phyloP scores from a whole-genome alignment of 2,797 vertebrate species.

The Gobio occitaniae region DNA sequence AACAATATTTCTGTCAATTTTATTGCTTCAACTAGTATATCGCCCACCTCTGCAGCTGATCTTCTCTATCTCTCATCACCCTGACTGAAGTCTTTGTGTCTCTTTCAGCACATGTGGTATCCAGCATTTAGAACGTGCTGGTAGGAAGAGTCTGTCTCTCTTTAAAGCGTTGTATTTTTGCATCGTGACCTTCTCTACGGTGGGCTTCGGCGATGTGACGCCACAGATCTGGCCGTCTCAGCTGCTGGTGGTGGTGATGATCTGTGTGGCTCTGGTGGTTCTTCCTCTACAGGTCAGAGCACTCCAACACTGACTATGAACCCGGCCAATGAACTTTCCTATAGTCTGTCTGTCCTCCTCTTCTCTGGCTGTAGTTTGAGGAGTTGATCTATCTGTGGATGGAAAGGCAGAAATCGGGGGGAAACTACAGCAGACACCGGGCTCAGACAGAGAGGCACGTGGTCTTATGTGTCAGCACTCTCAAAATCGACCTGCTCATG shows the following conservation, averaged over 20 bases:
- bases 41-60: background rate
- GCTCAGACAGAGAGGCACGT: constrained; percentile 87
- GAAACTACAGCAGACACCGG: constrained; percentile 87
- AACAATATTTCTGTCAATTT: constrained; percentile 43
- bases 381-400: constrained; percentile 87
- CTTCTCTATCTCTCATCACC: constrained; percentile 56
- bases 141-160: constrained; percentile 77
- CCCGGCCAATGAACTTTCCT: background rate
- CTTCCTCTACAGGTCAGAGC: constrained; percentile 82
- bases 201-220: constrained; percentile 86
- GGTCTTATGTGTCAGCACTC: constrained; percentile 84
- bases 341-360: constrained; percentile 21
- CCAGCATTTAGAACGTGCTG: constrained; percentile 85
- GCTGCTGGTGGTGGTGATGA: constrained; percentile 87
- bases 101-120: constrained; percentile 79
- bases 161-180: constrained; percentile 87
- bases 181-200: constrained; percentile 88
- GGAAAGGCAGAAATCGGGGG: constrained; percentile 85
- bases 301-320: background rate
- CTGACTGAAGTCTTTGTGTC: constrained; percentile 44
- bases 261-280: constrained; percentile 86
- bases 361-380: constrained; percentile 76
- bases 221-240: constrained; percentile 87
- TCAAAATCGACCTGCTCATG: constrained; percentile 88
- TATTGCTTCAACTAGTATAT: background rate